Conservation (phyloP, 2,888 invertebrate genomes). For the Oxytorus armatus region DNA sequence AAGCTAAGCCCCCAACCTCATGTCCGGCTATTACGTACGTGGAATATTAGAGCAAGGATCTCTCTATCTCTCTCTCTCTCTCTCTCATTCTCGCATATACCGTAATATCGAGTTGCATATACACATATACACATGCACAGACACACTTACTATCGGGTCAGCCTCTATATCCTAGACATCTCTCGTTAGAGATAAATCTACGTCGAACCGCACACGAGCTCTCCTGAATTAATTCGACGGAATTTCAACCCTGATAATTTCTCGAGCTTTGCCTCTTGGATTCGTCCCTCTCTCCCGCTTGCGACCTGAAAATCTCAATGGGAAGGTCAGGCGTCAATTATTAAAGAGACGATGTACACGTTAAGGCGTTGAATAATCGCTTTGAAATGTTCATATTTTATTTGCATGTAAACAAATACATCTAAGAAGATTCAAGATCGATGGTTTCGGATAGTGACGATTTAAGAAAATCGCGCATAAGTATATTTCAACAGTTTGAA, state of each 20-base stretch:
- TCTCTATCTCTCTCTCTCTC: slow-evolving; percentile 31
- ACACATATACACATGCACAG: slow-evolving; percentile 32
- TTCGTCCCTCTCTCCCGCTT: slow-evolving; percentile 2
- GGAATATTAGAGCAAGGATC: slow-evolving; percentile 77
- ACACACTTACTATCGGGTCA: slow-evolving; percentile 21
- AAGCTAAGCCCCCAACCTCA: slow-evolving; percentile 78
- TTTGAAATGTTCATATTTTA: neutral
- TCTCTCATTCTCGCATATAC: neutral
- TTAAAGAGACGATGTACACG: slow-evolving; percentile 61
- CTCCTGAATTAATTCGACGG: slow-evolving; percentile 65
- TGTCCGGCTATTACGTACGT: slow-evolving; percentile 81
- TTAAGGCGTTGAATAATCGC: slow-evolving; percentile 15
- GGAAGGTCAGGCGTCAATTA: slow-evolving; percentile 57
- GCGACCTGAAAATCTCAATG: slow-evolving; percentile 40
- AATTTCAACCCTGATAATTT: slow-evolving; percentile 66
- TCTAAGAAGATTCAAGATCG: neutral
- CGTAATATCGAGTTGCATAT: slow-evolving; percentile 44
- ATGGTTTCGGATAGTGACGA: neutral
- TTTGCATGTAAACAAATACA: slow-evolving; percentile 1
- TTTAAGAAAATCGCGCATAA: neutral
- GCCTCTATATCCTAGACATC: slow-evolving; percentile 48
- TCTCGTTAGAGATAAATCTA: slow-evolving; percentile 67
- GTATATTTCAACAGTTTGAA: too few relatives aligned
- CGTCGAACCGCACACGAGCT: slow-evolving; percentile 56
- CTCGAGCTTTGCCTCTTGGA: slow-evolving; percentile 54